These are phyloP conservation scores for Drosophila triauraria DNA, from an alignment of 1,140 invertebrate species.

Conservation along the genomic window DNA sequence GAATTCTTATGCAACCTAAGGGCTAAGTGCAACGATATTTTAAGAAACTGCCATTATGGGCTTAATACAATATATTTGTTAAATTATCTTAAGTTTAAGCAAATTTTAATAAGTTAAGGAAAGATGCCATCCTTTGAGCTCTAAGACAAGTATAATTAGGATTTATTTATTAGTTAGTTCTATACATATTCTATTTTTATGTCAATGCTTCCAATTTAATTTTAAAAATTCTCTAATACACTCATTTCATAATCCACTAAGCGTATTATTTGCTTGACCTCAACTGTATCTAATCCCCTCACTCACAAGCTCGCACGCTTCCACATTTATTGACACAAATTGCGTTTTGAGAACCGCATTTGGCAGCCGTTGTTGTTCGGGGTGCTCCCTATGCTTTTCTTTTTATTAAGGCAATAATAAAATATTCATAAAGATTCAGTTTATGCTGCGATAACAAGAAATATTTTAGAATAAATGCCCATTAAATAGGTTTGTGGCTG, in stretches of 20 bases:
- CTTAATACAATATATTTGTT: too few species aligned
- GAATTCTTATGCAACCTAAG: too few species aligned
- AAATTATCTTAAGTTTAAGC: too few species aligned
- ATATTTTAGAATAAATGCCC: constrained; percentile 64
- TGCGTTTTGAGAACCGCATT: constrained; percentile 65
- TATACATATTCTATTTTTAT: too few species aligned
- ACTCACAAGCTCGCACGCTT: constrained; percentile 10
- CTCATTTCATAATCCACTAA: background rate
- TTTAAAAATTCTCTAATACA: background rate
- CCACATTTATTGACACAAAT: constrained; percentile 79
- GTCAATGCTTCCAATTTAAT: too few species aligned
- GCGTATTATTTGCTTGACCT: background rate
- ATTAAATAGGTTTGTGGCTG: constrained; percentile 48
- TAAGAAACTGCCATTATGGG: too few species aligned
- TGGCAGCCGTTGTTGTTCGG: constrained; percentile 32
- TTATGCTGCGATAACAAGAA: constrained; percentile 59
- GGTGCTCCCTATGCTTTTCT: constrained; percentile 21
- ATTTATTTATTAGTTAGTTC: too few species aligned
- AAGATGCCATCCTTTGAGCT: too few species aligned
- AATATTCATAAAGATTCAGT: constrained; percentile 82
- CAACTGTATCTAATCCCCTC: constrained; percentile 1
- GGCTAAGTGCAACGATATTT: too few species aligned
- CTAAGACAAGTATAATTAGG: too few species aligned
- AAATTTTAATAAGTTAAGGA: too few species aligned
- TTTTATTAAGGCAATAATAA: constrained; percentile 81